Conservation (phyloP, 2,888 invertebrate genomes). For the Timandra comae region DNA sequence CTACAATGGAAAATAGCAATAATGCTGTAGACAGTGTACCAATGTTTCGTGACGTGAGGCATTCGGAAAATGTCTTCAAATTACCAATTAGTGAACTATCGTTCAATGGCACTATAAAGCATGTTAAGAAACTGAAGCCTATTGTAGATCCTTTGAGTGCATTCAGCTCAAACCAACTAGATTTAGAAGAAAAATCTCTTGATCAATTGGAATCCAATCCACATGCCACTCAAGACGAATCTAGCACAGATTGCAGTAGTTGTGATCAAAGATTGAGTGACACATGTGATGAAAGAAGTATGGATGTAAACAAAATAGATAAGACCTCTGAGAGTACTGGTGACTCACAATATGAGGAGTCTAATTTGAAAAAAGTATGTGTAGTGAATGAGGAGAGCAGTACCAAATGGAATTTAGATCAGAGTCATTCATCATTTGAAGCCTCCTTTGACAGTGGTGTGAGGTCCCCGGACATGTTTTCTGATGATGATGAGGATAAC, state of each 20-base stretch:
- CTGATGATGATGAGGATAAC: slow-evolving; percentile 66
- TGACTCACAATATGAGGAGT: slow-evolving; percentile 52
- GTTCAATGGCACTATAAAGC: slow-evolving; percentile 69
- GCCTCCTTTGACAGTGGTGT: slow-evolving; percentile 69
- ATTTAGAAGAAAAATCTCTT: slow-evolving; percentile 34
- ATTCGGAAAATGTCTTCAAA: slow-evolving; percentile 58
- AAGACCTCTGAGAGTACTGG: slow-evolving; percentile 48
- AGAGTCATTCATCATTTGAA: slow-evolving; percentile 62
- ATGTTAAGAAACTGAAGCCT: slow-evolving; percentile 64
- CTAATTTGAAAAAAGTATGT: slow-evolving; percentile 33
- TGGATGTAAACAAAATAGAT: slow-evolving; percentile 32
- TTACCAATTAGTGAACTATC: slow-evolving; percentile 64
- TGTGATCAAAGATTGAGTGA: slow-evolving; percentile 31
- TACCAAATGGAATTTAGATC: slow-evolving; percentile 57
- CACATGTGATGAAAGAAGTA: slow-evolving; percentile 32
- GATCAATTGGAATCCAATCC: slow-evolving; percentile 24
- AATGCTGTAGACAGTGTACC: slow-evolving; percentile 70
- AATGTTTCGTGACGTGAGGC: slow-evolving; percentile 52
- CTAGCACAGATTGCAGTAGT: slow-evolving; percentile 24
- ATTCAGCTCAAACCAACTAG: slow-evolving; percentile 42
- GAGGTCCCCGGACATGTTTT: slow-evolving; percentile 81
- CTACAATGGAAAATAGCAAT: slow-evolving; percentile 73
- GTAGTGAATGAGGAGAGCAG: slow-evolving; percentile 34
- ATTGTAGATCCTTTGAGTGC: slow-evolving; percentile 65
- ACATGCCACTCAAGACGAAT: slow-evolving; percentile 22